Base-by-base conservation (phyloP, 2,888 invertebrate genomes). In the Clitarchus hookeri region DNA sequence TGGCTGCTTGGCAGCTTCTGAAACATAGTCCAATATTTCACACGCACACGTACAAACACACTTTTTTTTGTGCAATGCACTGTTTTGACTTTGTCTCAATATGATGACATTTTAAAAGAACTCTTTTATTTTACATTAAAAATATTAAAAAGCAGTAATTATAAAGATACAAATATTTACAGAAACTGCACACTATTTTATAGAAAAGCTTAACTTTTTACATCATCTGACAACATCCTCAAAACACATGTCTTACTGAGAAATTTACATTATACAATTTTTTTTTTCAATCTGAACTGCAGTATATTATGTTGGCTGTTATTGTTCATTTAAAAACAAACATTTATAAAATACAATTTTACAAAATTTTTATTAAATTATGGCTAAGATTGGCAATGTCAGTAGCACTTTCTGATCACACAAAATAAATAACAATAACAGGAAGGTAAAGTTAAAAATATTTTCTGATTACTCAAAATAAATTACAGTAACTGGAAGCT, bases 11-110 rank as follows among this genome's bases (percentile, higher is more conserved):
- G 65, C 65, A 65, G 65, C 65, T 65, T 65, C n/a, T n/a, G 65
- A 23, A 65, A 36, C 1, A 65, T 65, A 23, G 65, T n/a, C 65
- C 65, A 65, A 65, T 65, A 65, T 65, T 65, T 65, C 65, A 65
- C 65, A 65, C n/a, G 65, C 65, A 65, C 65, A n/a, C 65, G 8
- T 19, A 65, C n/a, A 12, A 9, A 65, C 65, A 65, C 65, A 65
- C 65, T n/a, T 65, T 65, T 65, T 65, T 65, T 65, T 65, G 65
- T 65, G 65, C 65, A 65, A 23, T n/a, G n/a, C 65, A 65, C 65
- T 16, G 19, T 16, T 65, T 23, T 65, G 65, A 65, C 65, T 65
- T 65, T 65, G 65, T 65, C 65, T 65, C 65, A 65, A 65, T 23
- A 23, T 65, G 65, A 65, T 65, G 65, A 65, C 65, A 65, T 23